Evolutionary conservation across 2,113 vertebrate species (phyloP), one percentile per base, ranked within the genome.

Genomic region (Forbesichthys papilliferus): DNA sequence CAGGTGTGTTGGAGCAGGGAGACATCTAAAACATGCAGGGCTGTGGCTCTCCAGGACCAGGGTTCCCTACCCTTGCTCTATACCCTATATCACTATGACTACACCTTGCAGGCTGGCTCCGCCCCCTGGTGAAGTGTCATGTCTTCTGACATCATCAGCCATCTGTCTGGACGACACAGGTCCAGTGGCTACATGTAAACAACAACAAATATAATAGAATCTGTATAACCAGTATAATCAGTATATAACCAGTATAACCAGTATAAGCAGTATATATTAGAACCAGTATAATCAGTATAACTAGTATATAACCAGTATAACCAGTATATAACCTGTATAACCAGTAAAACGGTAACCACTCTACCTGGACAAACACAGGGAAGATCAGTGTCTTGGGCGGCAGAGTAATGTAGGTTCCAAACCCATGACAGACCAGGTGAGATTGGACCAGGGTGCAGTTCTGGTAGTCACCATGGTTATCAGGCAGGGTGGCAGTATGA

Each of bases 371-470:
- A 0, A 95, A 97, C 73, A 98, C 77, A 0, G 96, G 96, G 87
- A 98, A 98, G 72, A 98, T 95, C 86, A 98, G 91, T 54, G 96
- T 95, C 56, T 96, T 98, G 71, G 96, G 95, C 2, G 94, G 89
- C 82, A 95, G 90, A 0, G 93, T 94, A 69, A 93, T 86, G 0
- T 95, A 96, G 3, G 94, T 93, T 84, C 95, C 95, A 0, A 94
- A 95, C 75, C 87, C 92, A 4, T 93, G 91, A 77, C 92, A 93
- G 0, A 94, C 92, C 53, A 91, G 53, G 18, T 95, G 96, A 0
- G 95, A 94, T 78, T 95, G 92, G 86, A 96, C 87, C 0, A 95
- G 91, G 2, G 95, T 93, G 75, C 95, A 96, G 87, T 95, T 97
- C 91, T 96, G 95, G 90, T 98, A 95, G 89, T 94, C 94, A 42